A percentile compares a stretch with the other conserved stretches of the same genome.
phyloP scores from a whole-genome alignment of 2,797 vertebrate genomes.

The Arctocebus calabarensis region DNA sequence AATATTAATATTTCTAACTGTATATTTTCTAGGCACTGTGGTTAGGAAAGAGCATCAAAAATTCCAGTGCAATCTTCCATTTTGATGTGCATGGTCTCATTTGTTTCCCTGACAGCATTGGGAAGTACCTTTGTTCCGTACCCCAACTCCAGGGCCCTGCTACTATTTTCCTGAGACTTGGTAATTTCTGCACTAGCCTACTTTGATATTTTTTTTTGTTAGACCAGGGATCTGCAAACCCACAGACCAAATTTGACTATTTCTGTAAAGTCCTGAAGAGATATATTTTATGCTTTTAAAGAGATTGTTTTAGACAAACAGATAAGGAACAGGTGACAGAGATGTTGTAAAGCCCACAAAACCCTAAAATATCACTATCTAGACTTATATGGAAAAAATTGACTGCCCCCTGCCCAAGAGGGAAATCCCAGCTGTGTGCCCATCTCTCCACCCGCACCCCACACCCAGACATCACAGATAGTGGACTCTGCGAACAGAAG shows the following conservation, averaged over 20 bases:
- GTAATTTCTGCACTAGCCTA: accelerated
- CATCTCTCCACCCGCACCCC: background rate
- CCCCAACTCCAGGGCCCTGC: no score
- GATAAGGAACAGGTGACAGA: background rate
- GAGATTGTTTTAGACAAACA: background rate
- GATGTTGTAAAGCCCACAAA: background rate
- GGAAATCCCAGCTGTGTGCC: background rate
- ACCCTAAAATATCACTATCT: background rate
- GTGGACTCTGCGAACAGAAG: background rate
- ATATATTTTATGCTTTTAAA: background rate
- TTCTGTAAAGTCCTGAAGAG: background rate
- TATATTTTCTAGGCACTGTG: background rate
- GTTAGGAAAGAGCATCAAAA: background rate
- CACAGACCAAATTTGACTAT: background rate
- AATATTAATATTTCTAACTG: background rate
- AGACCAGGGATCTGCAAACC: background rate
- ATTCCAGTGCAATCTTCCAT: no score
- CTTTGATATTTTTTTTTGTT: background rate
- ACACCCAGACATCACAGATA: no score
- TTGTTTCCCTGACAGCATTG: background rate
- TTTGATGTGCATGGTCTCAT: background rate
- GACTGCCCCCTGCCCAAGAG: background rate
- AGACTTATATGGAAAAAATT: background rate
- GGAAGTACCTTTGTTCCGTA: accelerated
- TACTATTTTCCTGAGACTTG: background rate